Evolutionary conservation across 2,797 vertebrate species (phyloP), one percentile per base, ranked within the genome.

Genomic region (Epinephelus awoara): DNA sequence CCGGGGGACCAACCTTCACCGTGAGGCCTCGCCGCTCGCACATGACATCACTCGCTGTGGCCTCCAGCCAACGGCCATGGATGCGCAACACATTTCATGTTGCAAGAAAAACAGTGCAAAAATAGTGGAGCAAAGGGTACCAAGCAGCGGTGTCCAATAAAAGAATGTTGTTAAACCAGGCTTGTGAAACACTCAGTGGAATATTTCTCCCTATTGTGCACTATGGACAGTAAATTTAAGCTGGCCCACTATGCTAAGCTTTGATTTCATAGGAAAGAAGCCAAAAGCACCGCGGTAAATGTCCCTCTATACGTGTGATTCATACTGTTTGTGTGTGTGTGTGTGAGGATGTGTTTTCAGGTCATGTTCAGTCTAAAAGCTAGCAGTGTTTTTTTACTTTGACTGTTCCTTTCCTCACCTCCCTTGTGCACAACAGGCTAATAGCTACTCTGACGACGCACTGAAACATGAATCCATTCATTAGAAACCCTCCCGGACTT

Each of bases 31-130:
- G 44, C 77, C 13, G 84, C 80, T 75, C 34, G 70, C 56, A 18
- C 75, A 88, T 92, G 90, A 94, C 89, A 90, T 94, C 92, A 91
- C 77, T 85, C 57, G 2, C 49, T 0, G 72, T 80, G 89, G 88
- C 77, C 64, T 75, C 59, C 57, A 57, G 88, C 88, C 90, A 92
- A 67, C 56, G 44, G 56, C 58, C 63, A 59, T 67, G 76, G 77
- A 82, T 81, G 78, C 49, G 65, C 84, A 80, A 86, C 81, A 84
- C 87, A 79, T 91, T 90, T 89, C 50, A 81, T 85, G 64, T 83
- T 65, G 77, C 80, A 76, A 85, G 77, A 68, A 75, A 90, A 88
- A 58, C 72, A 38, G 72, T 59, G 70, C 50, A 80, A 87, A 83
- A 81, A 67, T 42, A 80, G 46, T 76, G 42, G 46, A 82, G 82